phyloP scores from a whole-genome alignment of 2,113 vertebrate species.

The Mobula hypostoma region DNA sequence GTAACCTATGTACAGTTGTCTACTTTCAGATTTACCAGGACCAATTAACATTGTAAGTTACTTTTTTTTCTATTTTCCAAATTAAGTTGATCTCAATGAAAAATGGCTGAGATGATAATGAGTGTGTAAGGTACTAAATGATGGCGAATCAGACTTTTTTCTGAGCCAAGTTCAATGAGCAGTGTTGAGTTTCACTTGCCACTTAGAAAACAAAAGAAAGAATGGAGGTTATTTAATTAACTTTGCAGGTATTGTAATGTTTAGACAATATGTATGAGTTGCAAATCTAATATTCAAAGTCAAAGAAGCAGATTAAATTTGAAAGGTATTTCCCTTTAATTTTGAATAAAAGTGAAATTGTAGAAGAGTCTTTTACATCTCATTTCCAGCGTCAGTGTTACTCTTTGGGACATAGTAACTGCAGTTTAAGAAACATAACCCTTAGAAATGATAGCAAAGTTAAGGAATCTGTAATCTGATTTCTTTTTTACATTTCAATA shows the following conservation, averaged over 20 bases:
- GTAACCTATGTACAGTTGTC: no score
- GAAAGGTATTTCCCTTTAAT: not conserved
- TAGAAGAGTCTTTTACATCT: not conserved
- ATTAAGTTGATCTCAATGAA: not conserved
- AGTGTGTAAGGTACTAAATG: no score
- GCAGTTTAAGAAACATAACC: not conserved
- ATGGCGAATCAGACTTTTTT: no score
- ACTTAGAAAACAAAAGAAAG: not conserved
- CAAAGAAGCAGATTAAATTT: not conserved
- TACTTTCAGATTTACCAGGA: no score
- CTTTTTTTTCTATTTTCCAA: not conserved
- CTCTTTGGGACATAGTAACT: no score
- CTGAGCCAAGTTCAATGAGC: not conserved
- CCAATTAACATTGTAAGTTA: not conserved
- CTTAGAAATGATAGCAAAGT: not conserved
- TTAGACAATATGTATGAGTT: not conserved
- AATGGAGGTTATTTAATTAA: not conserved
- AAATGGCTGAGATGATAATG: not conserved
- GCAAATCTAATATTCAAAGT: not conserved
- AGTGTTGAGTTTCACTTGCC: not conserved
- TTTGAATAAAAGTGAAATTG: not conserved
- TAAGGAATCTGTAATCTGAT: not conserved
- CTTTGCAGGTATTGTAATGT: not conserved
- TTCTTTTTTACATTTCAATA: conserved; percentile 13
- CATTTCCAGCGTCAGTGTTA: not conserved